Base-by-base conservation (phyloP, 2,888 invertebrate genomes). In the Ametastegia equiseti region DNA sequence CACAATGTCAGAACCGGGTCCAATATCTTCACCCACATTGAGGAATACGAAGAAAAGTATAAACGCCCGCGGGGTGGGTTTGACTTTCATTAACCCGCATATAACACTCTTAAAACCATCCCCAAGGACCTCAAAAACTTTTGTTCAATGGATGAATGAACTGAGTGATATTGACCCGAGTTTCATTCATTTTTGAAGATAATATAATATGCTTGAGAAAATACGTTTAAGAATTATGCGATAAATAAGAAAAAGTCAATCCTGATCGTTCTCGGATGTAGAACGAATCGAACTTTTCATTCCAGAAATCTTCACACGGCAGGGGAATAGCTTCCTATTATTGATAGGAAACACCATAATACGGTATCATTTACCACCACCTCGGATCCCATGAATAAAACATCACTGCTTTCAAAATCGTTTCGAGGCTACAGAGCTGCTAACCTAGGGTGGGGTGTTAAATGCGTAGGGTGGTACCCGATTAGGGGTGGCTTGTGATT, bases 401-500 rank as follows among this genome's bases (percentile, higher is more conserved):
- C 87, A 88, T 88, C 86, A 33, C 27, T n/a, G 39, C 75, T 45
- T 75, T 7, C 42, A 78, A 78, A 78, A 57, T 78, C 78, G 78
- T 78, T 75, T 39, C 78, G 23, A 60, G 39, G 60, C 60, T 71
- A 23, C 71, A 19, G 36, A 60, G 75, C 54, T 19, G 23, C n/a
- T n/a, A 57, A 33, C 54, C 79, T 69, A 82, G 81, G 81, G 80
- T 75, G 84, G 82, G 82, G 82, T 80, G 83, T 65, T 81, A 81
- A 81, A 82, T 81, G 57, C 47, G 65, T 77, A 80, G 82, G 78
- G 79, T 69, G 81, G 80, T 45, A 67, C 77, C 81, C 81, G 77
- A 67, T 82, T 75, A 82, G 80, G 85, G 85, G 82, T n/a, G n/a
- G 85, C 84, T 82, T 85, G 89, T 91, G 91, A 91, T 91, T 88